Base-by-base conservation (phyloP, 2,797 vertebrate species). In the Dryobates pubescens region DNA sequence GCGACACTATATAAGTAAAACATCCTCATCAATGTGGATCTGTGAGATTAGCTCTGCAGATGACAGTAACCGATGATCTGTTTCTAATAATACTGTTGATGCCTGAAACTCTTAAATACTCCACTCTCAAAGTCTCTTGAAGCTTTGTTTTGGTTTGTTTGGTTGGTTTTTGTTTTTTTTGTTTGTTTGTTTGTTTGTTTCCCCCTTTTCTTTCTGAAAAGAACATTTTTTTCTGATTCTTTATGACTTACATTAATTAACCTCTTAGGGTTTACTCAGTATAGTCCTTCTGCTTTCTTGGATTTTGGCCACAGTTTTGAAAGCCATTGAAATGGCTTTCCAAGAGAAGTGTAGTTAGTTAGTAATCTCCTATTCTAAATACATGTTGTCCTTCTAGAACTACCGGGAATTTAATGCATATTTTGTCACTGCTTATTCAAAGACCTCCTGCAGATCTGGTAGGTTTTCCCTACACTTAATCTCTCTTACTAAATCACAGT, bases 1-100 rank as follows among this genome's bases (percentile, higher is more conserved):
- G 8, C 72, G 73, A 67, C 17, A 41, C 4, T 22, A 36, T 15
- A 34, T 30, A 17, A 29, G 53, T 72, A 72, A 87, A 91, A 54
- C 8, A 72, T 86, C 27, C 30, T 74, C 23, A 41, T 75, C 32
- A 53, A 0, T 20, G 24, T 62, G 24, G 26, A 65, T 34, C 20
- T 81, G 56, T 67, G 38, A 91, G 17, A 49, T 69, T 20, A 77
- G 38, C 34, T 70, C 89, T 95, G 43, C 74, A 96, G 89, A 72
- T 93, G 86, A 77, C 93, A 94, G 77, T 49, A 94, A 90, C 17
- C 53, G 73, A 82, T 93, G 73, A 91, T 17, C 18, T 91, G 26
- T 63, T 78, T 56, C 26, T 63, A 86, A 56, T 10, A 11, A 2
- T 8, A 51, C 13, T 47, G n/a, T n/a, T 30, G 58, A 4, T 18